Percentiles rank a stretch among this genome's conserved stretches.
These are phyloP conservation scores for Polyommatus icarus DNA, from an alignment of 2,888 invertebrate genomes.

Conservation along the genomic window DNA sequence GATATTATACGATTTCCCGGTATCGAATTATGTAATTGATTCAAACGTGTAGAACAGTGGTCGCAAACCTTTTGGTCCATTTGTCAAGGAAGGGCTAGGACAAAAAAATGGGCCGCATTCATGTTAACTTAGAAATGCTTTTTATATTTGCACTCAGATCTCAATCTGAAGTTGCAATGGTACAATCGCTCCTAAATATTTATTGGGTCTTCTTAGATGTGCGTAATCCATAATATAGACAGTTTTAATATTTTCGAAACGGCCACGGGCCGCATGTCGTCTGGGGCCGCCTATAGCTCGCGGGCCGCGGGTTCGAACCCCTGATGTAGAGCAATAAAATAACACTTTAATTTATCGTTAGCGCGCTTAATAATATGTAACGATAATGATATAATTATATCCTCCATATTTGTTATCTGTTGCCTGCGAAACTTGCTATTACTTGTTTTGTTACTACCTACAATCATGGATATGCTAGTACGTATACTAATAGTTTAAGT, in stretches of 20 bases:
- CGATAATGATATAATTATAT: background rate
- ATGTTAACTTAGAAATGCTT: too few species aligned
- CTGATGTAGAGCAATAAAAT: background rate
- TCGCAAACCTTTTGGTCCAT: background rate
- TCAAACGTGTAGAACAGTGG: background rate
- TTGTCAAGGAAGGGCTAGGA: too few species aligned
- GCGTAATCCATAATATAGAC: too few species aligned
- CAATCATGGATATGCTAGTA: too few species aligned
- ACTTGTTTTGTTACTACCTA: background rate
- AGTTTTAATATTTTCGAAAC: too few species aligned
- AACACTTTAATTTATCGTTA: conserved; percentile 2
- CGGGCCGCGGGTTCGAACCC: background rate
- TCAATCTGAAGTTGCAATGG: too few species aligned
- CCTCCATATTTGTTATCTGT: background rate
- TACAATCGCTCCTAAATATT: too few species aligned
- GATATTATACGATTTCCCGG: conserved; percentile 15
- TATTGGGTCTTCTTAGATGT: too few species aligned
- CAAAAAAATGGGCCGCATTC: background rate
- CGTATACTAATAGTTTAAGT: too few species aligned
- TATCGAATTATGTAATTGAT: conserved; percentile 17
- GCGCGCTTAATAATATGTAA: background rate
- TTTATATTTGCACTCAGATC: too few species aligned
- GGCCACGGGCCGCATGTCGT: too few species aligned
- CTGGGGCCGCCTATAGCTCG: background rate
- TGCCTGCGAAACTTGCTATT: background rate